Evolutionary conservation across 2,888 invertebrate species (phyloP).

Genomic region (Nomada lathburiana): DNA sequence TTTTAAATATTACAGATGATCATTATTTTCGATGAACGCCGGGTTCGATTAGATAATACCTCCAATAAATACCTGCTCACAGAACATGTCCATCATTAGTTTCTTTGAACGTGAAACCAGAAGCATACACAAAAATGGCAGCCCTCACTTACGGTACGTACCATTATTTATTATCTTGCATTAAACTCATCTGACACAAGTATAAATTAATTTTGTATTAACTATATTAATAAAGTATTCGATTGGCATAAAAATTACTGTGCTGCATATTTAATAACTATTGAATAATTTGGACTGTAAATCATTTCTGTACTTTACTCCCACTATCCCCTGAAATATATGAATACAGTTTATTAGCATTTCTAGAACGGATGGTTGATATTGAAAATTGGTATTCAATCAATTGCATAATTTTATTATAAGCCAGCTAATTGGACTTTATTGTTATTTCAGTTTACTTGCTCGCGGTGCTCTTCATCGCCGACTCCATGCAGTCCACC

Average conservation of each 20-base stretch:
- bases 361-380: too few species aligned
- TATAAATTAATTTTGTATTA: neutral
- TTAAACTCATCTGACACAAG: neutral
- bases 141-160: slow-evolving; percentile 48
- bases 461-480: slow-evolving; percentile 65
- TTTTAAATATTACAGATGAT: slow-evolving; percentile 36
- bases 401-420: too few species aligned
- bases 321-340: too few species aligned
- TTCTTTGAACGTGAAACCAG: neutral
- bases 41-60: slow-evolving; percentile 64
- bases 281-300: too few species aligned
- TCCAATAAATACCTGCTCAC: slow-evolving; percentile 59
- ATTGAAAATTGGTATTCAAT: too few species aligned
- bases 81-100: slow-evolving; percentile 16
- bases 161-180: neutral
- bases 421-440: neutral
- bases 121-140: slow-evolving; percentile 47
- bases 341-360: too few species aligned
- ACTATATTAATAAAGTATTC: neutral
- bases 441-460: slow-evolving; percentile 58
- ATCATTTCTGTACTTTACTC: too few species aligned
- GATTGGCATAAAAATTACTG: too few species aligned
- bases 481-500: slow-evolving; percentile 54
- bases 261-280: too few species aligned
- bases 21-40: slow-evolving; percentile 37